Conservation (phyloP, 2,113 vertebrate genomes). For the Anguilla rostrata region DNA sequence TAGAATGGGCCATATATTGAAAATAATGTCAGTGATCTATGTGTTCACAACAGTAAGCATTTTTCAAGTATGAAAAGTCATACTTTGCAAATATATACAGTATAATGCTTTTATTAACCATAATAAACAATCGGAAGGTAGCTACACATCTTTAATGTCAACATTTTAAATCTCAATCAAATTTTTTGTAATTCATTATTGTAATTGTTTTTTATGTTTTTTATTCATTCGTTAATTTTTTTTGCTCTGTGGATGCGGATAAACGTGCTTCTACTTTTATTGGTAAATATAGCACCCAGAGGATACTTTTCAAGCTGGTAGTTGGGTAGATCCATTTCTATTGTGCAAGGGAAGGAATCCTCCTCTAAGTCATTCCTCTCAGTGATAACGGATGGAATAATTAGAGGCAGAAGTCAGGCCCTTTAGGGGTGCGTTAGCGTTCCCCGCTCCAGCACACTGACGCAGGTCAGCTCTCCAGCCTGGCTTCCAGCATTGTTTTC, state of each 20-base stretch:
- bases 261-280: slow-evolving; percentile 17
- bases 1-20: too few relatives aligned
- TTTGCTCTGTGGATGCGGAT: neutral
- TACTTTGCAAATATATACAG: too few relatives aligned
- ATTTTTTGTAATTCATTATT: neutral
- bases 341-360: neutral
- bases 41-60: too few relatives aligned
- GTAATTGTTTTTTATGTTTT: too few relatives aligned
- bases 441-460: neutral
- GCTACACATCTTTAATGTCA: too few relatives aligned
- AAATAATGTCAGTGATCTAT: too few relatives aligned
- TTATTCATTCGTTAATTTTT: neutral
- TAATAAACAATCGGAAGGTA: too few relatives aligned
- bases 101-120: too few relatives aligned
- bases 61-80: too few relatives aligned
- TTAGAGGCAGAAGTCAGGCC: slow-evolving; percentile 6
- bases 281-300: neutral
- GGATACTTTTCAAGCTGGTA: neutral
- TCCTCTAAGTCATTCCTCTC: neutral
- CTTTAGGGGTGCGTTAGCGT: neutral
- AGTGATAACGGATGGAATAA: neutral
- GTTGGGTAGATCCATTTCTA: neutral
- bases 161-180: too few relatives aligned
- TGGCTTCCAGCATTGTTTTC: neutral
- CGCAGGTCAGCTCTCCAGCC: neutral